Evolutionary conservation across 2,797 vertebrate genomes (phyloP).

Genomic region (Rhabdomys pumilio): DNA sequence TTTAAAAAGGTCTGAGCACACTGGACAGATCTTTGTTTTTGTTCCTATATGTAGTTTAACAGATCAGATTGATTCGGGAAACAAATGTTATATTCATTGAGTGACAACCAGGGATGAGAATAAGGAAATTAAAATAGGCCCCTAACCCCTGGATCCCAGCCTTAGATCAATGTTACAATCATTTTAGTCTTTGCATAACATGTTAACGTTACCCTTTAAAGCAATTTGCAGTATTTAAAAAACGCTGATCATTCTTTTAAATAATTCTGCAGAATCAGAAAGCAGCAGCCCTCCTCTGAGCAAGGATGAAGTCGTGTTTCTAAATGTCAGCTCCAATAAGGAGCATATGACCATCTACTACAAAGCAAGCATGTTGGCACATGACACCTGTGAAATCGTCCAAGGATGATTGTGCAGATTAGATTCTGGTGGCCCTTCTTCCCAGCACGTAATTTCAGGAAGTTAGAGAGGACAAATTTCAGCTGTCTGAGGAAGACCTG

Average conservation of each 20-base stretch:
- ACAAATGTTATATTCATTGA: neutral
- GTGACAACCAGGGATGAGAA: neutral
- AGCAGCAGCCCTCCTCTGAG: slow-evolving; percentile 26
- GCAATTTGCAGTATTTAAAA: neutral
- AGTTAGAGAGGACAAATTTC: neutral
- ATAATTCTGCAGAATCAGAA: slow-evolving; percentile 68
- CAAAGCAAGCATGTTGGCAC: slow-evolving; percentile 49
- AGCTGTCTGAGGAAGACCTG: slow-evolving; percentile 25
- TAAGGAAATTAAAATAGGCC: neutral
- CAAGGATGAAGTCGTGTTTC: slow-evolving; percentile 16
- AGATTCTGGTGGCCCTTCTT: slow-evolving; percentile 7
- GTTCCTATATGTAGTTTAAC: neutral
- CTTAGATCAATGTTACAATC: neutral
- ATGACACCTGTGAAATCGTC: slow-evolving; percentile 36
- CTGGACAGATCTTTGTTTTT: neutral
- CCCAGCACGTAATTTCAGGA: slow-evolving; percentile 20
- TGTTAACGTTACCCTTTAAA: slow-evolving; percentile 27
- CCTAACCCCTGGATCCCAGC: neutral
- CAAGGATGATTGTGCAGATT: slow-evolving; percentile 50
- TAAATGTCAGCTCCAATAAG: slow-evolving; percentile 42
- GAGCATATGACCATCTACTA: slow-evolving; percentile 57
- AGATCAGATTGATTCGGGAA: neutral
- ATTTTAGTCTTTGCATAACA: slow-evolving; percentile 18
- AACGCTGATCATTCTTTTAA: neutral
- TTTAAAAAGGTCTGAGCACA: neutral